Percentiles rank a stretch among this genome's conserved stretches.
phyloP scores from a whole-genome alignment of 2,797 vertebrate species.

The Fundulus diaphanus region DNA sequence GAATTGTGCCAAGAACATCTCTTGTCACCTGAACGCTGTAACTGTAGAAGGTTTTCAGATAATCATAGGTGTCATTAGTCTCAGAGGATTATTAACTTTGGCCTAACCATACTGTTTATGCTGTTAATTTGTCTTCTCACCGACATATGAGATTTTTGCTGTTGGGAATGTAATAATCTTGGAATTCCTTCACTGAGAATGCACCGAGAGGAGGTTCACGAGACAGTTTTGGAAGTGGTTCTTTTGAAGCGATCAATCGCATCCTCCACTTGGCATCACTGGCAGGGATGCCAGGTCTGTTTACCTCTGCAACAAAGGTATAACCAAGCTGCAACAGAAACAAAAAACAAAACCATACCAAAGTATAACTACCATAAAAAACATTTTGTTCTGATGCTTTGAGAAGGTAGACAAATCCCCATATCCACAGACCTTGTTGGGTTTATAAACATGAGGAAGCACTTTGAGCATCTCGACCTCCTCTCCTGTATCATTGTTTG shows the following conservation, averaged over 20 bases:
- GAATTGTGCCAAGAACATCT: conserved; percentile 82
- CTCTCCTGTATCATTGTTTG: conserved; percentile 91
- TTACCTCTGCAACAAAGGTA: conserved; percentile 88
- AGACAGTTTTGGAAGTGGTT: conserved; percentile 79
- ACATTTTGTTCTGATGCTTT: background rate
- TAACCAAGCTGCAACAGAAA: conserved; percentile 81
- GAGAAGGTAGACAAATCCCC: background rate
- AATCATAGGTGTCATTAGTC: background rate
- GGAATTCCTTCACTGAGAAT: conserved; percentile 85
- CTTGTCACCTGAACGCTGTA: conserved; percentile 78
- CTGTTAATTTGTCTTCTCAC: conserved; percentile 51
- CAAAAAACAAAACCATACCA: background rate
- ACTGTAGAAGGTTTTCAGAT: conserved; percentile 61
- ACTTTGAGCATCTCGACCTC: conserved; percentile 83
- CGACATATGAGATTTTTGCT: conserved; percentile 87
- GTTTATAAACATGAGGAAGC: conserved; percentile 79
- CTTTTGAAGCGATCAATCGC: conserved; percentile 82
- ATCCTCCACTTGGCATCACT: conserved; percentile 84
- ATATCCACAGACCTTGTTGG: conserved; percentile 85
- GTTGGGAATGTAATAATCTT: conserved; percentile 89
- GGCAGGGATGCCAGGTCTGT: conserved; percentile 65
- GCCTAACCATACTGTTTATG: background rate
- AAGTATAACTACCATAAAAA: background rate
- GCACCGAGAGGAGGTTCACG: conserved; percentile 71
- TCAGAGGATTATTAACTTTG: background rate